phyloP scores from a whole-genome alignment of 2,113 vertebrate genomes.

The Halcyon malimbica region DNA sequence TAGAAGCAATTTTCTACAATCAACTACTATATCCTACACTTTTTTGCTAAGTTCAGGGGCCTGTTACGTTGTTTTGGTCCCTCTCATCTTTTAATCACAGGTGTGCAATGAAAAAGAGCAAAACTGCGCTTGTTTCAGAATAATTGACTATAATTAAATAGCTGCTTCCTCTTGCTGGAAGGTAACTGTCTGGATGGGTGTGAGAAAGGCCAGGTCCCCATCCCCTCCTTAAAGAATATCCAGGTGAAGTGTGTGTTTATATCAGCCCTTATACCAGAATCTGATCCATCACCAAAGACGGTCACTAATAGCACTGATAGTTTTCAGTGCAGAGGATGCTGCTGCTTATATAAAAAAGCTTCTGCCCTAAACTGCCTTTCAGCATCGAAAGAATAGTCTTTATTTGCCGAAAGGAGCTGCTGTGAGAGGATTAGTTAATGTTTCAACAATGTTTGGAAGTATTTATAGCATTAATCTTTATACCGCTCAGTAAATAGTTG shows the following conservation, averaged over 20 bases:
- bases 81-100: neutral
- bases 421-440: neutral
- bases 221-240: neutral
- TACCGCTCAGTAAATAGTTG: neutral
- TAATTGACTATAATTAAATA: conserved; percentile 1
- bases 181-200: neutral
- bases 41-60: neutral
- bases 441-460: neutral
- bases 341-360: neutral
- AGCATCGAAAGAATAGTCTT: neutral
- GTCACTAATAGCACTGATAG: too few species aligned
- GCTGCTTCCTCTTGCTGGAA: neutral
- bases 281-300: neutral
- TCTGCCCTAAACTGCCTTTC: neutral
- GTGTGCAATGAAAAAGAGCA: neutral
- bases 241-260: neutral
- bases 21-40: neutral
- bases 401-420: neutral
- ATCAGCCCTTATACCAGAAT: neutral
- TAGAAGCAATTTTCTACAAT: neutral
- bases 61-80: neutral
- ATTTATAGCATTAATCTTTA: conserved; percentile 1
- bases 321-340: neutral
- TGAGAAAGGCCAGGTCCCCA: neutral
- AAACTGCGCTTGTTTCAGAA: neutral